Conservation (phyloP, 1,140 invertebrate genomes). For the Teleopsis dalmanni region DNA sequence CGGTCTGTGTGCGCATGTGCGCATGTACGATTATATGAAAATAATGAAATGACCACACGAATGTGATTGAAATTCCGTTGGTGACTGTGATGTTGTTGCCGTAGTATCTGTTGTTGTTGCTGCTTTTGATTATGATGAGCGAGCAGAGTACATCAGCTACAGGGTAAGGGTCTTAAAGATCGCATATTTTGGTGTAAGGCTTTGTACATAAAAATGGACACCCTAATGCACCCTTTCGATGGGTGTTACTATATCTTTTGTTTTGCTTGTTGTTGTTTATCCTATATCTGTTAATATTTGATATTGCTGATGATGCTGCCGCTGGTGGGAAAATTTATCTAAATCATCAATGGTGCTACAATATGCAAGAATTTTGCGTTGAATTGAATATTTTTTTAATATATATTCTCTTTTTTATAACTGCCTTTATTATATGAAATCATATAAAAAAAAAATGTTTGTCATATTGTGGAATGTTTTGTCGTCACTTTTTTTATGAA, state of each 20-base stretch:
- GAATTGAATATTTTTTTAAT: constrained; percentile 7
- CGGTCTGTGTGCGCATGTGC: neutral
- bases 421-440: constrained; percentile 9
- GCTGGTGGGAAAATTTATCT: constrained; percentile 45
- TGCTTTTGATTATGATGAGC: no score
- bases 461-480: constrained; percentile 45
- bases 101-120: no score
- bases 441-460: constrained; percentile 22
- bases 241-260: neutral
- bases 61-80: no score
- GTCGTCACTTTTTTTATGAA: constrained; percentile 36
- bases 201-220: neutral
- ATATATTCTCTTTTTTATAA: constrained; percentile 10
- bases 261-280: neutral
- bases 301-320: constrained; percentile 8
- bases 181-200: neutral
- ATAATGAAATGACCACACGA: constrained; percentile 13
- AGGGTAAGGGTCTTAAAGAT: neutral
- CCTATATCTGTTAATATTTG: neutral
- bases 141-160: no score
- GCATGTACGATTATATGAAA: neutral
- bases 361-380: neutral
- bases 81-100: no score
- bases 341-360: constrained; percentile 35
- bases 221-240: neutral